phyloP scores from a whole-genome alignment of 2,113 vertebrate genomes.

The Taurulus bubalis region DNA sequence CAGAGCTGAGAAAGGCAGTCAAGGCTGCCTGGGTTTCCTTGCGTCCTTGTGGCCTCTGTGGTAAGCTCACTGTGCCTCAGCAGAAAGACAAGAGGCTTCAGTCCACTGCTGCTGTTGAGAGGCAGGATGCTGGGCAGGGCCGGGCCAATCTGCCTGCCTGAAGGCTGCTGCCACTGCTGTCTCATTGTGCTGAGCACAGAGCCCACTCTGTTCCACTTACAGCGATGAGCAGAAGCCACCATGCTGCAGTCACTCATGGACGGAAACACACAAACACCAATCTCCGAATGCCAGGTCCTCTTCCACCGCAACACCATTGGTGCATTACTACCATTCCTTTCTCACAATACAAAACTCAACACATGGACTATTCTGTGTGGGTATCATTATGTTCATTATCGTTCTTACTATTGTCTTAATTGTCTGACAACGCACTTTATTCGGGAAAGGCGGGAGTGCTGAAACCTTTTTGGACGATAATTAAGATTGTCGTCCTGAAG shows the following conservation, averaged over 20 bases:
- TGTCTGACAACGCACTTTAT: conserved; percentile 71
- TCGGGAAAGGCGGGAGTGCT: conserved; percentile 43
- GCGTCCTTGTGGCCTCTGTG: conserved; percentile 53
- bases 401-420: conserved; percentile 59
- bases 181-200: conserved; percentile 74
- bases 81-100: conserved; percentile 70
- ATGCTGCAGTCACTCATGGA: conserved; percentile 59
- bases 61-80: conserved; percentile 42
- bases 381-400: conserved; percentile 77
- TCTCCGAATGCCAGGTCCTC: conserved; percentile 48
- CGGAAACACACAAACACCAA: conserved; percentile 34
- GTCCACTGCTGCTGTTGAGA: conserved; percentile 56
- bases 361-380: conserved; percentile 66
- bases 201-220: conserved; percentile 68
- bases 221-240: conserved; percentile 71
- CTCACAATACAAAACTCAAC: conserved; percentile 58
- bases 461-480: conserved; percentile 76
- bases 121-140: conserved; percentile 48
- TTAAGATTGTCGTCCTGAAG: conserved; percentile 80
- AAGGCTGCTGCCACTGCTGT: conserved; percentile 64
- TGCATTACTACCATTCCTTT: conserved; percentile 68
- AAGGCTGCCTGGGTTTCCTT: conserved; percentile 49
- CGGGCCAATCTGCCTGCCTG: conserved; percentile 42
- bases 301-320: conserved; percentile 46
- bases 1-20: conserved; percentile 41